Evolutionary conservation across 2,888 invertebrate species (phyloP), one percentile per base, ranked within the genome.

Genomic region (Trachelus iudaicus): DNA sequence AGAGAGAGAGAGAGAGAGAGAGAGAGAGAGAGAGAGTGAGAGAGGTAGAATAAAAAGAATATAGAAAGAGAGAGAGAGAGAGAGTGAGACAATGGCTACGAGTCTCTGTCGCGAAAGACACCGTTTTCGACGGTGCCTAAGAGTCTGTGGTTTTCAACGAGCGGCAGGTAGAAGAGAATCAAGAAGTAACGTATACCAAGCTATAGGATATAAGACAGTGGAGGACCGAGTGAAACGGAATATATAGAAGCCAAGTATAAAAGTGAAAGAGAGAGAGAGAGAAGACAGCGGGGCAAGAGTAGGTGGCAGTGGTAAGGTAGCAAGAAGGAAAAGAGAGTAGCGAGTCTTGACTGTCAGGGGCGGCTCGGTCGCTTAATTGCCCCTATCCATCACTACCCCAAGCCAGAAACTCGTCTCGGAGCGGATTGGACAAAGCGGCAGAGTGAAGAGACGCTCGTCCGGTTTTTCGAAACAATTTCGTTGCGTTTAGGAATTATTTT

Each of bases 331-430:
- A 78, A 73, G 80, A 78, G 83, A 82, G 77, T 77, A 77, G 82
- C 81, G 85, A 85, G 69, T 77, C 77, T 69, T 34, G 75, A 37
- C 77, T 77, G 77, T 85, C 83, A 81, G 80, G 82, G 82, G 85
- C 84, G 84, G 84, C 82, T 83, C 83, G 82, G 84, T 84, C 82
- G 83, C 85, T 87, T 87, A 87, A 87, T 87, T 87, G 87, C 85
- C 85, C 84, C 85, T 83, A 87, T 87, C 86, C 86, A 87, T 87
- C 87, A 87, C 85, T 85, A 86, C 84, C 84, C 86, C 85, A 82
- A 80, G 83, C 79, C 75, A 77, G 75, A 75, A 71, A 40, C 73
- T n/a, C 78, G 73, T 76, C 69, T 73, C 73, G 34, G 37, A 75
- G 40, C 69, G 77, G 75, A 40, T 40, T 15, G 77, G 75, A 77